Conservation (phyloP, 2,888 invertebrate genomes). For the Spodoptera littoralis region DNA sequence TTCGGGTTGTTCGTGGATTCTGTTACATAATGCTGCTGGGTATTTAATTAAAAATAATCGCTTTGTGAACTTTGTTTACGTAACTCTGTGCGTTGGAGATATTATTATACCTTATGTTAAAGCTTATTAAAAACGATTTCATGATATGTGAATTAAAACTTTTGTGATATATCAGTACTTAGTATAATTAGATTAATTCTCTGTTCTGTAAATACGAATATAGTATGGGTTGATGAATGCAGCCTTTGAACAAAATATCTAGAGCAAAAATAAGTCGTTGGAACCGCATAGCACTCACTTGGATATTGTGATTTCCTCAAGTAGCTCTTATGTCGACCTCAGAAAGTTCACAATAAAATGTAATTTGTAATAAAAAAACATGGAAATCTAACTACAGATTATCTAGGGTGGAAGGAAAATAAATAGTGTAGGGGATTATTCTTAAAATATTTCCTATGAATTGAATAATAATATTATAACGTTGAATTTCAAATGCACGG, state of each 20-base stretch:
- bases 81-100: too few species aligned
- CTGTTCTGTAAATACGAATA: not conserved
- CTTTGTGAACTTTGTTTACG: too few species aligned
- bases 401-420: constrained; percentile 13
- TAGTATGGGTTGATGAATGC: not conserved
- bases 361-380: constrained; percentile 32
- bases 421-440: constrained; percentile 25
- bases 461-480: not conserved
- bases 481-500: not conserved
- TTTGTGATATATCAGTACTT: too few species aligned
- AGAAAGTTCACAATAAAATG: constrained; percentile 21
- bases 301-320: constrained; percentile 33
- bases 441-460: constrained; percentile 5
- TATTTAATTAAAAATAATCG: not conserved
- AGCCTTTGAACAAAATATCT: constrained; percentile 15
- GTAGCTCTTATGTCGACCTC: constrained; percentile 33
- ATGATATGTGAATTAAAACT: too few species aligned
- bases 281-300: constrained; percentile 13
- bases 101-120: too few species aligned
- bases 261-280: constrained; percentile 27
- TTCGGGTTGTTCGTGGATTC: not conserved
- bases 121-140: too few species aligned
- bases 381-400: constrained; percentile 10
- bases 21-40: not conserved
- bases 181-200: too few species aligned